phyloP scores from a whole-genome alignment of 1,140 invertebrate genomes.

The Nephotettix cincticeps region DNA sequence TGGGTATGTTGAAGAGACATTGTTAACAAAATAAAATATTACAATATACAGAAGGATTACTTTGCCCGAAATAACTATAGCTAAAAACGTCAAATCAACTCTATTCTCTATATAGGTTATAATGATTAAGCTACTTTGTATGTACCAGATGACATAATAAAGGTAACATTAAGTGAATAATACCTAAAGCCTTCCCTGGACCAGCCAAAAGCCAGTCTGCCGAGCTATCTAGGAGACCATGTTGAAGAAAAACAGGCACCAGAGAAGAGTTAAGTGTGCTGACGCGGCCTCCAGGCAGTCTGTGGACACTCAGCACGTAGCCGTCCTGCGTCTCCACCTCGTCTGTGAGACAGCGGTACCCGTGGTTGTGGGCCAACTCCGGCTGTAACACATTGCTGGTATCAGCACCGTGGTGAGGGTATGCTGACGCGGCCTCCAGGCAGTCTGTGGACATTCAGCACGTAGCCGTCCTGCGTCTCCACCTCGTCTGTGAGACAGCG shows the following conservation, averaged over 20 bases:
- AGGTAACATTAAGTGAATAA: no score
- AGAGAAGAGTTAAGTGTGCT: slow-evolving; percentile 41
- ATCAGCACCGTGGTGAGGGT: no score
- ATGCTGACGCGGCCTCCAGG: slow-evolving; percentile 47
- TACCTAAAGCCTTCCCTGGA: slow-evolving; percentile 62
- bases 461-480: slow-evolving; percentile 68
- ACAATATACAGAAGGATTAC: no score
- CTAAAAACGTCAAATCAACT: no score
- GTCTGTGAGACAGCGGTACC: slow-evolving; percentile 68
- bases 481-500: slow-evolving; percentile 63
- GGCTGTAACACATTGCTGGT: slow-evolving; percentile 46
- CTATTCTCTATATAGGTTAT: no score
- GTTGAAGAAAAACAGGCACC: slow-evolving; percentile 61
- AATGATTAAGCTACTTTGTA: no score
- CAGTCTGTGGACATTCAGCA: slow-evolving; percentile 71
- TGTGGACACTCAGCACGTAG: slow-evolving; percentile 68
- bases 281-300: slow-evolving; percentile 58
- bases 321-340: slow-evolving; percentile 66
- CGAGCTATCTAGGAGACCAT: slow-evolving; percentile 66
- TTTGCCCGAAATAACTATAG: no score
- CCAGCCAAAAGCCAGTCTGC: slow-evolving; percentile 64
- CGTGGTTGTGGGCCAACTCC: slow-evolving; percentile 60
- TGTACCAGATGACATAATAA: no score
- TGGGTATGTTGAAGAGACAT: no score
- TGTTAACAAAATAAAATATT: no score